Evolutionary conservation across 2,888 invertebrate species (phyloP).

Genomic region (Tetragonisca angustula): DNA sequence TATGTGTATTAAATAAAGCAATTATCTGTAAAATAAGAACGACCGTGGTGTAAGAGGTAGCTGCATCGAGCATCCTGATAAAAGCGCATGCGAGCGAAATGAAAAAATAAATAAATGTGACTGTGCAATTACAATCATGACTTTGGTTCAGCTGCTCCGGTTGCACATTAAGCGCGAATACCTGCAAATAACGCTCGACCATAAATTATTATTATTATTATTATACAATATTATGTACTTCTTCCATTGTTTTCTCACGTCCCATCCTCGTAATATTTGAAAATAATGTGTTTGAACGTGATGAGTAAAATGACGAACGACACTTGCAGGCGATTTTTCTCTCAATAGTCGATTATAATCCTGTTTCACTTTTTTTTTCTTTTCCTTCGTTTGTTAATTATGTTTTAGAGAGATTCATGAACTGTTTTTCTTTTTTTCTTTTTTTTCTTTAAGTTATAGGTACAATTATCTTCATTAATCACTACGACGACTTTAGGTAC

Average conservation of each 20-base stretch:
- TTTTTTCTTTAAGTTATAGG: slow-evolving; percentile 48
- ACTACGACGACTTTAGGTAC: slow-evolving; percentile 73
- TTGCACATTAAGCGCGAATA: slow-evolving; percentile 26
- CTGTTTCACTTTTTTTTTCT: slow-evolving; percentile 20
- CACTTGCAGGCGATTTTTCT: slow-evolving; percentile 42
- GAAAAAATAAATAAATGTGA: slow-evolving; percentile 48
- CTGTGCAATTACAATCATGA: slow-evolving; percentile 54
- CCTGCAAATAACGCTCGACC: slow-evolving; percentile 33
- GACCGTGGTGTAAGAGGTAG: neutral
- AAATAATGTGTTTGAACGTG: neutral
- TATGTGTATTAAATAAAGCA: neutral
- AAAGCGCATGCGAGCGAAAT: slow-evolving; percentile 50
- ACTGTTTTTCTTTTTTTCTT: slow-evolving; percentile 64
- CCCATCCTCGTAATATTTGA: neutral
- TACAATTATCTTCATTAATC: slow-evolving; percentile 69
- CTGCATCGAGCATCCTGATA: slow-evolving; percentile 28
- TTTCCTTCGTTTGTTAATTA: slow-evolving; percentile 31
- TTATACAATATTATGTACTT: neutral
- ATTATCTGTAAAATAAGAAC: neutral
- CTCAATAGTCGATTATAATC: slow-evolving; percentile 33
- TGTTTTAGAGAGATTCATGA: slow-evolving; percentile 64
- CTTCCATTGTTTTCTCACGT: neutral
- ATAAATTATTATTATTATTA: slow-evolving; percentile 12
- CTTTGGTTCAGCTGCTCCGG: slow-evolving; percentile 47
- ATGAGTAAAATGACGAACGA: slow-evolving; percentile 30